Evolutionary conservation across 1,140 invertebrate genomes (phyloP).

Genomic region (Papilio machaon): DNA sequence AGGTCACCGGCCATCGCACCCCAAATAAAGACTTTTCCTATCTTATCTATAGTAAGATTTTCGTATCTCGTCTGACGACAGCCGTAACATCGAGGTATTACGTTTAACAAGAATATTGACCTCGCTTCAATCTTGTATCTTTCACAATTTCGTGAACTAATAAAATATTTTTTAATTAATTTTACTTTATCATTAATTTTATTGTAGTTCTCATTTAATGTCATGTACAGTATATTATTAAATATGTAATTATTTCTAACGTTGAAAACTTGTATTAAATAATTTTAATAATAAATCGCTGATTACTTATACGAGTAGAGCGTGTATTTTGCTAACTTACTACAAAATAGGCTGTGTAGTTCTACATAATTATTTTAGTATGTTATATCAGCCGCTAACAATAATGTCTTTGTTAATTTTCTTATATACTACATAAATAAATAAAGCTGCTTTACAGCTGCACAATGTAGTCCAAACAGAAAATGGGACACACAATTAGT

Average conservation of each 20-base stretch:
- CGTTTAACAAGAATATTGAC: background rate
- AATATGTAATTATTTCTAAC: background rate
- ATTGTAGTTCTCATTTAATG: background rate
- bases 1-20: too few species aligned
- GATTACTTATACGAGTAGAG: background rate
- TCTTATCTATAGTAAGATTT: background rate
- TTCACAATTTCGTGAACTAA: background rate
- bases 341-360: background rate
- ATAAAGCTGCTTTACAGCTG: conserved; percentile 1
- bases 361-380: background rate
- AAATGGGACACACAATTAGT: conserved; percentile 19
- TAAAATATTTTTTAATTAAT: background rate
- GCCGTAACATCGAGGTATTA: background rate
- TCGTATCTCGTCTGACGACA: background rate
- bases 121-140: background rate
- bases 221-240: background rate
- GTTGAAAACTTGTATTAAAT: background rate
- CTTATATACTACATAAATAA: background rate
- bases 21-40: background rate
- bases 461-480: conserved; percentile 16
- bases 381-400: background rate
- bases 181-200: background rate
- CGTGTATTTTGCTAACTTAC: background rate
- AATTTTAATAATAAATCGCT: background rate
- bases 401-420: too few species aligned